These are phyloP conservation scores for Xiphorhynchus elegans DNA, from an alignment of 2,113 vertebrate genomes.

Conservation along the genomic window DNA sequence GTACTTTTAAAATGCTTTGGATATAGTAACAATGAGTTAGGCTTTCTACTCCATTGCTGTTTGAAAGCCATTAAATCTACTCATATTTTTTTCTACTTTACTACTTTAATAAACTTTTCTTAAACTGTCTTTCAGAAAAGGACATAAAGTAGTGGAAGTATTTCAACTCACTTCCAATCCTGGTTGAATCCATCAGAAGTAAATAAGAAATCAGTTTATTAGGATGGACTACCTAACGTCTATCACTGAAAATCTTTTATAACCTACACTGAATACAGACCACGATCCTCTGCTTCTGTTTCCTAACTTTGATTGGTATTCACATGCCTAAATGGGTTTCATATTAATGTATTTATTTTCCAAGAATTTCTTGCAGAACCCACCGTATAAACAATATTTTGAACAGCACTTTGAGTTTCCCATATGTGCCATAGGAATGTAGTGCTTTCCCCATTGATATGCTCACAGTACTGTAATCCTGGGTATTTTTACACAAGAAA, in stretches of 20 bases:
- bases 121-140: slow-evolving; percentile 16
- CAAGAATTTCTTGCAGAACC: background rate
- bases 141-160: background rate
- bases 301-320: background rate
- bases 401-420: background rate
- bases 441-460: background rate
- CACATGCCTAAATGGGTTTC: background rate
- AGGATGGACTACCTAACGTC: background rate
- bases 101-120: slow-evolving; percentile 50
- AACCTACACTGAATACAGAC: background rate
- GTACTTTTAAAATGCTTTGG: slow-evolving; percentile 64
- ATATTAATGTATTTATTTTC: background rate
- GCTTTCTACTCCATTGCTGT: slow-evolving; percentile 7
- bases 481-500: background rate
- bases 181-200: slow-evolving; percentile 47
- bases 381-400: background rate
- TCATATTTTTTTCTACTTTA: slow-evolving; percentile 4
- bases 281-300: background rate
- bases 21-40: slow-evolving; percentile 55
- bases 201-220: slow-evolving; percentile 16
- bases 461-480: background rate
- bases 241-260: background rate
- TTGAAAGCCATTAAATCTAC: slow-evolving; percentile 47
- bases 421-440: background rate
- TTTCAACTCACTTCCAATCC: slow-evolving; percentile 41